phyloP scores from a whole-genome alignment of 2,888 invertebrate species.

The Perdita meconis region DNA sequence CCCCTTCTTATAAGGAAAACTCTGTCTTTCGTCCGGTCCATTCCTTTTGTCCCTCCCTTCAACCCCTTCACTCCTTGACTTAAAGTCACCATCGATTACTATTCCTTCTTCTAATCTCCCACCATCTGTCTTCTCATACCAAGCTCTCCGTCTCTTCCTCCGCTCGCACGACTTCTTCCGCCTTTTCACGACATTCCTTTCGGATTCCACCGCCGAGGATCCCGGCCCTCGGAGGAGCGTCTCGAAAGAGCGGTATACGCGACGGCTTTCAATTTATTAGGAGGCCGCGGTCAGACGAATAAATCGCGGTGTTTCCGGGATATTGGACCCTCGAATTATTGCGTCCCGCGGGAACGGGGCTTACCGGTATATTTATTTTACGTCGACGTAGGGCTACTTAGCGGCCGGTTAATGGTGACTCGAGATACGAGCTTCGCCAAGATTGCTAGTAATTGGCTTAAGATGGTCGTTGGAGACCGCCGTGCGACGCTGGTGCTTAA shows the following conservation, averaged over 20 bases:
- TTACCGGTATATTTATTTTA: conserved; percentile 50
- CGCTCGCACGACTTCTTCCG: background rate
- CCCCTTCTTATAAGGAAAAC: background rate
- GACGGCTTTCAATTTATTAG: conserved; percentile 57
- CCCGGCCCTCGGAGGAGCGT: background rate
- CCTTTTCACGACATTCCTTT: conserved; percentile 3
- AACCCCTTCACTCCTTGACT: background rate
- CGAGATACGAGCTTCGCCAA: conserved; percentile 40
- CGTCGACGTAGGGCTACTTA: conserved; percentile 46
- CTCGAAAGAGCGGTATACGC: background rate
- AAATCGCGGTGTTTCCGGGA: conserved; percentile 47
- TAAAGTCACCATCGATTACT: conserved; percentile 1
- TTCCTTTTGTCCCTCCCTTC: background rate
- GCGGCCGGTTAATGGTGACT: conserved; percentile 46
- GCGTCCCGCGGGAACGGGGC: conserved; percentile 28
- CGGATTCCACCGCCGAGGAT: background rate
- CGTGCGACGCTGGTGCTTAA: conserved; percentile 40
- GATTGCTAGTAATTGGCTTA: conserved; percentile 51
- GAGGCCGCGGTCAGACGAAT: conserved; percentile 37
- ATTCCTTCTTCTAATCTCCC: conserved; percentile 6
- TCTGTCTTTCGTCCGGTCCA: background rate
- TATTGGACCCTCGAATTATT: conserved; percentile 40
- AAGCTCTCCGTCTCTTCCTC: background rate
- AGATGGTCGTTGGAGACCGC: conserved; percentile 31
- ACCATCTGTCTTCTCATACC: background rate